Base-by-base conservation (phyloP, 2,888 invertebrate species). In the Papilio elwesi region DNA sequence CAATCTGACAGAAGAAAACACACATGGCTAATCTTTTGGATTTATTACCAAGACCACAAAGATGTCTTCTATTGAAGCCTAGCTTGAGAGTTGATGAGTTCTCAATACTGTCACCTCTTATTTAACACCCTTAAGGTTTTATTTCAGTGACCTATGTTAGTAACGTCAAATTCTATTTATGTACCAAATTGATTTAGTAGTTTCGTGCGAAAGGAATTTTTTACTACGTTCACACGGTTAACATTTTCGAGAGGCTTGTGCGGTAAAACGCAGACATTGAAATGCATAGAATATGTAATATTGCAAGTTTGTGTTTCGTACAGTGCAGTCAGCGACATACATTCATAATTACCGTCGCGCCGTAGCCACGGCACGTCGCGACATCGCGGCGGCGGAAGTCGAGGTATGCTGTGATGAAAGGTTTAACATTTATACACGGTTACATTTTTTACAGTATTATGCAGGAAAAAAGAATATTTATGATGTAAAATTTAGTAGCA, bases 301-400 rank as follows among this genome's bases (percentile, higher is more conserved):
- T 9, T 11, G 51, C n/a, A 51, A 49, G 11, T 49, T 49, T 49
- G 49, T 38, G 59, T 26, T 48, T 38, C 15, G 59, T 49, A 36
- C 26, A 55, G 6, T 43, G 70, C 15, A 64, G 13, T 43, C 43
- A 9, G 11, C 13, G 63, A 47, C 70, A 64, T 47, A 70, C 51
- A 64, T 64, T 53, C 9, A n/a, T 52, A 53, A 64, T 55, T 47
- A 64, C 9, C 7, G 70, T 48, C 63, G 53, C 52, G 63, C 52
- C 70, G 12, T 16, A 38, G 59, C 38, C 38, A 38, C 10, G 38
- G 9, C 11, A 4, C 38, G 59, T 59, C 63, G 64, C 52, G 63
- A 63, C 70, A 43, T 43, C 16, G 12, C 62, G 49, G 62, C 70
- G 62, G 11, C 63, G 15, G 49, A n/a, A 66, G 51, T 62, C 38